Evolutionary conservation across 2,888 invertebrate genomes (phyloP), one percentile per base, ranked within the genome.

Genomic region (Plagiodera versicolora): DNA sequence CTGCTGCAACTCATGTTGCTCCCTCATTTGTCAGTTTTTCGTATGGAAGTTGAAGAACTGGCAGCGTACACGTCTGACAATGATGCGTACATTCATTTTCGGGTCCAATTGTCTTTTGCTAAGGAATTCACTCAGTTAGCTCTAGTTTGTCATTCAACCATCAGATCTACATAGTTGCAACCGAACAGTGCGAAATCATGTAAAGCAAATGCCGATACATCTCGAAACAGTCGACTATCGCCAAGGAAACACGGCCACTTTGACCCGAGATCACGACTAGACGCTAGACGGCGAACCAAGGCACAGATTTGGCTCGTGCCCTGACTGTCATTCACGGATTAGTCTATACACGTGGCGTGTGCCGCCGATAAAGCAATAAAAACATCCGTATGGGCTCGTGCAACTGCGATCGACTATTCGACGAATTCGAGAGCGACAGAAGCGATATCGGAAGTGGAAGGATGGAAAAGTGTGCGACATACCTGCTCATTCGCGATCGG

Each of bases 321-420:
- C n/a, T n/a, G 73, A 69, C 73, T 76, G 77, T 75, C 76, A 77
- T 75, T 74, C 69, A 73, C 75, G 75, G 74, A 77, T 76, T 72
- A 74, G 66, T 66, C 16, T 9, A 45, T 45, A 44, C 39, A 54
- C 73, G 73, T 71, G 72, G 73, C 73, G 70, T 52, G 52, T 52
- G 67, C 72, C n/a, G n/a, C n/a, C 75, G 71, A 75, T 75, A 78
- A 76, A 76, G 76, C 76, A 76, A 77, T 76, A 78, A 78, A 77
- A 77, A 75, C 72, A 68, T 68, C 71, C 71, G 63, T 70, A 70
- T 74, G 74, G 75, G 73, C n/a, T n/a, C 24, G 24, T 70, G 74
- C 71, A 68, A 65, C 73, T 70, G 65, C 70, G 67, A 54, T 48
- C 71, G 72, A 71, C 70, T 72, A 75, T 74, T 74, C 74, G 75